Evolutionary conservation across 2,113 vertebrate species (phyloP).

Genomic region (Diadophis punctatus): DNA sequence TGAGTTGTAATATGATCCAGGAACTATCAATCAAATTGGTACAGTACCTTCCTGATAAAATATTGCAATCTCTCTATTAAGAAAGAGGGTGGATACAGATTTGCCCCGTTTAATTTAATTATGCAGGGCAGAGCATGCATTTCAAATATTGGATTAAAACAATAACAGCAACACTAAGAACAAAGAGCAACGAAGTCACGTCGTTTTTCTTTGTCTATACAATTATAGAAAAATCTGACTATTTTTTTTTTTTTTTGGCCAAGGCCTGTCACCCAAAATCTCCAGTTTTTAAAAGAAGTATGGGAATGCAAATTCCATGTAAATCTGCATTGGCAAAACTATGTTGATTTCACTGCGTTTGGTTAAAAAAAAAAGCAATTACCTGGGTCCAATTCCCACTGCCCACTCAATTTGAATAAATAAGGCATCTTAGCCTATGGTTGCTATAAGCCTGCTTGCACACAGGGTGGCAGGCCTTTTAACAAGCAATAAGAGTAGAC

Average conservation of each 20-base stretch:
- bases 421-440: background rate
- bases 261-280: background rate
- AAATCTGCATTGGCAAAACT: background rate
- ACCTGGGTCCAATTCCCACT: accelerated
- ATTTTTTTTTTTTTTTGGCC: too few species aligned
- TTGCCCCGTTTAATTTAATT: background rate
- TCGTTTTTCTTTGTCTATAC: background rate
- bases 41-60: too few species aligned
- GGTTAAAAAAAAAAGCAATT: background rate
- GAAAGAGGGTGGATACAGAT: background rate
- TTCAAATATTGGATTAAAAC: background rate
- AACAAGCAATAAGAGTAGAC: background rate
- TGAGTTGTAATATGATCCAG: background rate
- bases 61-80: background rate
- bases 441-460: background rate
- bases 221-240: background rate
- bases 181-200: background rate
- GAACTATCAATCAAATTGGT: background rate
- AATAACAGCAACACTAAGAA: background rate
- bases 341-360: background rate
- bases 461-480: background rate
- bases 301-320: background rate
- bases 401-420: background rate
- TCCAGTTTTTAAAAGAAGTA: background rate
- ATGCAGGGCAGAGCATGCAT: background rate